phyloP scores from a whole-genome alignment of 2,888 invertebrate genomes.

The Tinea pellionella region DNA sequence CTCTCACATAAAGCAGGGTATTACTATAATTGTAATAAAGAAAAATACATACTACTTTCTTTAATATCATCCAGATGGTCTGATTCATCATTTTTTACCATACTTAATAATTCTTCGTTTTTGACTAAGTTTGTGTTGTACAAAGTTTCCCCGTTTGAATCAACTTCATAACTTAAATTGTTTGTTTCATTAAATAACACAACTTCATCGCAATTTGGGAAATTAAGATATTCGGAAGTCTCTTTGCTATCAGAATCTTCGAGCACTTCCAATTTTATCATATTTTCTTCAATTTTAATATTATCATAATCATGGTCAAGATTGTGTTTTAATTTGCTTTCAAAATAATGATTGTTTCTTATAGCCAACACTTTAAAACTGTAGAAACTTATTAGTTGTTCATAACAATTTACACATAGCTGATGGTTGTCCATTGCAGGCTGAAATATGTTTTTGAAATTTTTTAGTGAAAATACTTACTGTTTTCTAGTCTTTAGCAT shows the following conservation, averaged over 20 bases:
- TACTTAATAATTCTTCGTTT: background rate
- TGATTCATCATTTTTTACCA: background rate
- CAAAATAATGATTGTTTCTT: conserved; percentile 36
- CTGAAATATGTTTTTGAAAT: background rate
- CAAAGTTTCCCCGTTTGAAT: background rate
- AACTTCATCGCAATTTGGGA: background rate
- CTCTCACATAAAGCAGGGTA: too few relatives aligned
- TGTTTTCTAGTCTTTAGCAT: too few relatives aligned
- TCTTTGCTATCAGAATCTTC: background rate
- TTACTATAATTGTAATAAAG: too few relatives aligned
- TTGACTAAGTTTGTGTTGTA: background rate
- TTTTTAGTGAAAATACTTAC: background rate
- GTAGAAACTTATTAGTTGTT: conserved; percentile 36
- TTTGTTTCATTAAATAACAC: background rate
- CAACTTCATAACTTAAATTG: background rate
- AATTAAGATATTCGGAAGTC: background rate
- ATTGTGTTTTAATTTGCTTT: conserved; percentile 18
- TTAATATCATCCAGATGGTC: conserved; percentile 20
- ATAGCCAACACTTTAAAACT: conserved; percentile 43
- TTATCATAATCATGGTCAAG: too few relatives aligned
- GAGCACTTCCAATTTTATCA: background rate
- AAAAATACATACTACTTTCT: conserved; percentile 32
- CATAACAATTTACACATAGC: conserved; percentile 43
- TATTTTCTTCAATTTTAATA: background rate
- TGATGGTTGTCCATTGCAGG: conserved; percentile 20